Base-by-base conservation (phyloP, 2,888 invertebrate genomes). In the Polydrusus pterygomalis region DNA sequence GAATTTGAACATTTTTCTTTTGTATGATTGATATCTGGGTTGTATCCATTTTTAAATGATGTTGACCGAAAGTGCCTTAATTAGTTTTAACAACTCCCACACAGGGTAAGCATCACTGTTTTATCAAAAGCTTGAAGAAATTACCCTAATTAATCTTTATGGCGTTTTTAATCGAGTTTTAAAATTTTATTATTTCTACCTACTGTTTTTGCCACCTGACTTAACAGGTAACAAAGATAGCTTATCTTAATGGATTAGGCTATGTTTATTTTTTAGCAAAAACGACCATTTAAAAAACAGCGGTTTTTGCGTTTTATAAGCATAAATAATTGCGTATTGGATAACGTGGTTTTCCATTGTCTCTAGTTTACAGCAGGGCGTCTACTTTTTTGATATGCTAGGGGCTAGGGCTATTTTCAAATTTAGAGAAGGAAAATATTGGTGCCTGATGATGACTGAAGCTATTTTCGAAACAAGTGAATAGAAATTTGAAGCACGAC, bases 31-130 rank as follows among this genome's bases (percentile, higher is more conserved):
- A 17, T n/a, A 10, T 25, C 2, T n/a, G 34, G 8, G 34, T 34
- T 34, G 10, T 18, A 17, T 17, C 11, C 7, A 18, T 15, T 18
- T 38, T 25, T 63, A n/a, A 47, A 75, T 60, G 60, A 77, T 77
- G 77, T 70, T 77, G 38, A 74, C 77, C 58, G 73, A 77, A 65
- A 74, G 77, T 74, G 69, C 77, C 30, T 65, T 73, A 43, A 70
- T 65, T 64, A 58, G 47, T 77, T 77, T 77, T 49, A 74, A 70
- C 47, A 43, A 40, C 40, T 56, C 70, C 51, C 45, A 65, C 9
- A 64, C 73, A 58, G 73, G 77, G 77, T 77, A 77, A 77, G 73
- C 58, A 60, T 30, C 47, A 0, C 9, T 38, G 1, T 62, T 20
- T 43, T 15, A 60, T 34, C 15, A 47, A 17, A 25, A 56, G 34